phyloP scores from a whole-genome alignment of 2,113 vertebrate genomes.

The Toxotes jaculatrix region DNA sequence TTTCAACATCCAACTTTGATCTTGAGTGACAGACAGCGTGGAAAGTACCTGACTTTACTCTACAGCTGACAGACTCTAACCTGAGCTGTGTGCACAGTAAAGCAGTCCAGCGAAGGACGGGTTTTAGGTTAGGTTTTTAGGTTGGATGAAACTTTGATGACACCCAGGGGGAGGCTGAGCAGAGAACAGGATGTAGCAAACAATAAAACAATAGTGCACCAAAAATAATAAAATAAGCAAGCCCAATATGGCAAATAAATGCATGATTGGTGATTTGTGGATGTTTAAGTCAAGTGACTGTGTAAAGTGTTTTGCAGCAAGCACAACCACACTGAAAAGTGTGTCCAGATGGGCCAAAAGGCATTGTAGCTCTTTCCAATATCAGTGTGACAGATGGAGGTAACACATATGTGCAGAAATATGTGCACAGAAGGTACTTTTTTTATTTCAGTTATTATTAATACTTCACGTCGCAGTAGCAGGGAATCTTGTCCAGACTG shows the following conservation, averaged over 20 bases:
- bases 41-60: slow-evolving; percentile 69
- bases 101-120: neutral
- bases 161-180: slow-evolving; percentile 15
- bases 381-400: neutral
- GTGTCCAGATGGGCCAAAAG: neutral
- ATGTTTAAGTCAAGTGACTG: neutral
- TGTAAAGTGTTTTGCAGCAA: neutral
- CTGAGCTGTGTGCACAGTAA: slow-evolving; percentile 9
- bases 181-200: slow-evolving; percentile 64
- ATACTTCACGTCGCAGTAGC: neutral
- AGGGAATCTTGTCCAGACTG: neutral
- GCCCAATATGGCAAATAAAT: slow-evolving; percentile 10
- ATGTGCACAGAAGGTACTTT: slow-evolving; percentile 3
- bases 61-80: slow-evolving; percentile 21
- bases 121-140: neutral
- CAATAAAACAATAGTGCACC: slow-evolving; percentile 66
- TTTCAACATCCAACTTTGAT: slow-evolving; percentile 37
- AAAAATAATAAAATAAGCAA: slow-evolving; percentile 53
- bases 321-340: neutral
- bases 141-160: slow-evolving; percentile 34
- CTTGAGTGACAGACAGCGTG: slow-evolving; percentile 36
- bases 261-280: neutral
- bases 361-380: neutral
- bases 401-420: neutral
- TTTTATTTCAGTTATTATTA: neutral